Base-by-base conservation (phyloP, 1,140 invertebrate genomes). In the Nebria ingens region DNA sequence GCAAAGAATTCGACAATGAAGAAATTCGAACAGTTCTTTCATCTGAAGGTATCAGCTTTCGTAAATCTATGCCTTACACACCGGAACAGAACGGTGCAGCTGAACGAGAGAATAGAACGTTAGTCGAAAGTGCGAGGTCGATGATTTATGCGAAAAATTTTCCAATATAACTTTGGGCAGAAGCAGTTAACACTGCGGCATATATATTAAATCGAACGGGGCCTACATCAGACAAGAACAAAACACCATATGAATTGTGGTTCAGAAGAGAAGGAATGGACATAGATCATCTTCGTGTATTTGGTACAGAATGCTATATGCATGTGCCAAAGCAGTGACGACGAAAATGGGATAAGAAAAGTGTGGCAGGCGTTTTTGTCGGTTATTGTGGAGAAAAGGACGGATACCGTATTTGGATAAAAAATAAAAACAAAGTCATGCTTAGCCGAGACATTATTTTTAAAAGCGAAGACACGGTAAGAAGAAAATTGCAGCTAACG, bases 191-290 rank as follows among this genome's bases (percentile, higher is more conserved):
- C 29, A 64, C 64, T 12, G 64, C 67, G 13, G 65, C 58, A n/a
- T 67, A 66, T 57, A 52, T 68, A 15, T 38, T 68, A n/a, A 72
- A 72, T 58, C 52, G 65, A 53, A 70, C 64, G 49, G 62, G 64
- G 15, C 55, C 56, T 22, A 58, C 61, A 19, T 61, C 49, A 40
- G 20, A 61, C 19, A 19, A 58, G 34, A 21, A 54, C 21, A 65
- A 67, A 56, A 64, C 62, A 12, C 68, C 68, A 40, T 64, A 58
- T 58, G 66, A 70, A 55, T 25, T 68, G 2, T 68, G 66, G 63
- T 60, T 34, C 51, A 58, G 53, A 3, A 61, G 59, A 54, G 45
- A 29, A 25, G 11, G 22, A 2, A 21, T 53, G 49, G 25, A 38
- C 51, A 59, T 49, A 38, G 38, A 51, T 21, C 34, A 54, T 57